Base-by-base conservation (phyloP, 2,797 vertebrate species). In the Onychomys leucogaster region DNA sequence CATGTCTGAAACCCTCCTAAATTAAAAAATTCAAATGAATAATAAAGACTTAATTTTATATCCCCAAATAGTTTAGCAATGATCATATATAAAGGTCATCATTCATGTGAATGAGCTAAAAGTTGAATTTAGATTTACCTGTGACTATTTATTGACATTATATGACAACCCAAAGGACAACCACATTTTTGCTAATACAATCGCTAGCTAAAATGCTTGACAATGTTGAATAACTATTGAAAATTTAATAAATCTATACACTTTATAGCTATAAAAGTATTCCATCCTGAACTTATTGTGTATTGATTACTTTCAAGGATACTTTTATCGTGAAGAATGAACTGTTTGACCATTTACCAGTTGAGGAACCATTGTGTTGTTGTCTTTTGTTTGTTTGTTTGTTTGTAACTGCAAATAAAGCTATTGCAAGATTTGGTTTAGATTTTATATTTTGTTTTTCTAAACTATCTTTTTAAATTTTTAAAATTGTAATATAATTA, bases 1-100 rank as follows among this genome's bases (percentile, higher is more conserved):
- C 16, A 46, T 46, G 25, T 46, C 6, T 16, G 6, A 41, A 49
- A 34, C 49, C 32, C 29, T 34, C 16, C 43, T 17, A 78, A 78
- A 77, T 49, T 32, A 77, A 77, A 89, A 65, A 65, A 65, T n/a
- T 13, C 37, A 92, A 77, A 78, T 75, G 16, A 32, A 75, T 75
- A 83, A 16, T 78, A 59, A 90, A 27, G 13, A 61, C 17, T 71
- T 81, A 85, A 76, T 94, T 92, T 83, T 4, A 75, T 34, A 19
- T 81, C 52, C 32, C 46, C 65, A 92, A 86, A 78, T 77, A 80
- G 32, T 69, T 91, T 91, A 94, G 25, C 49, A 95, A 88, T 76
- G 19, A 75, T 57, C 25, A 69, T 59, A 92, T 91, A 41, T 90
- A 88, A 93, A 86, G 86, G 37, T 17, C 17, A 46, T 95, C 13